Evolutionary conservation across 2,113 vertebrate genomes (phyloP).

Genomic region (Smithornis capensis): DNA sequence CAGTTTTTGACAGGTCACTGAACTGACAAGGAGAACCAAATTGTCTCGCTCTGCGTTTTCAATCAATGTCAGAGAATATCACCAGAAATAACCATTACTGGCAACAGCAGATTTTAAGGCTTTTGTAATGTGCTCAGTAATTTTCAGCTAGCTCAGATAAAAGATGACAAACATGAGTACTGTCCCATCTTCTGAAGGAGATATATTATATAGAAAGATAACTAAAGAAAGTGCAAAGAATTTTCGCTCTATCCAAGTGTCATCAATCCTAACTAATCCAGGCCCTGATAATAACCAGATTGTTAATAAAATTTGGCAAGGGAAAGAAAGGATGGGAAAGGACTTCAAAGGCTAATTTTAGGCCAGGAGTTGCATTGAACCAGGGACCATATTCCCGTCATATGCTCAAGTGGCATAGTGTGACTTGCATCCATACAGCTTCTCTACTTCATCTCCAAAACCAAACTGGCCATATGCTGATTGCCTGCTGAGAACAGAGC

Average conservation of each 20-base stretch:
- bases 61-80: not conserved
- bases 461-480: not conserved
- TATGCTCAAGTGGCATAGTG: not conserved
- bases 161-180: not conserved
- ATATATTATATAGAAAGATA: not conserved
- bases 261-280: not conserved
- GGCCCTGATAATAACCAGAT: not conserved
- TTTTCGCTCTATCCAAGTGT: not conserved
- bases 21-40: not conserved
- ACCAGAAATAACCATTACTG: constrained; percentile 1
- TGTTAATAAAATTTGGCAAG: not conserved
- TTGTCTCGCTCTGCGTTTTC: not conserved
- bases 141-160: not conserved
- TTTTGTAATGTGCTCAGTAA: not conserved
- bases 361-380: not conserved
- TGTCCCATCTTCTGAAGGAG: not conserved
- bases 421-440: not conserved
- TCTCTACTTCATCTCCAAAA: not conserved
- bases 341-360: not conserved
- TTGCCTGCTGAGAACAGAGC: not conserved
- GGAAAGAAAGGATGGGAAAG: not conserved
- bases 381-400: not conserved
- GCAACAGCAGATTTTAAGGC: constrained; percentile 16
- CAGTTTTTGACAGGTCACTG: constrained; percentile 11
- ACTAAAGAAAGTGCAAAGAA: not conserved